These are phyloP conservation scores for Mellivora capensis DNA, from an alignment of 2,113 vertebrate genomes.

Conservation along the genomic window DNA sequence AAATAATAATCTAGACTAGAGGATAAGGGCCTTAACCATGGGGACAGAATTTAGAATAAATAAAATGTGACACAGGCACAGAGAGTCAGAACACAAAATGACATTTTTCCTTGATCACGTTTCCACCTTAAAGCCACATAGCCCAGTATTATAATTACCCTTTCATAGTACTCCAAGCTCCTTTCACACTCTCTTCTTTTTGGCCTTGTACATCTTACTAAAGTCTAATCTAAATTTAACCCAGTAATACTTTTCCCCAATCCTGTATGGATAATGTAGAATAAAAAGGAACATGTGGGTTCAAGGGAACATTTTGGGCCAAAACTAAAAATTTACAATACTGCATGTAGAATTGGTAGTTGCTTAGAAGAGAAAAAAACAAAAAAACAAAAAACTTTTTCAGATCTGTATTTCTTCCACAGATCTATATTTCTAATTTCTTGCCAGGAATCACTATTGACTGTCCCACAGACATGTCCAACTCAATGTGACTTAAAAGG, in stretches of 20 bases:
- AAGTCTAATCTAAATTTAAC: neutral
- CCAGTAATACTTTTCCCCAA: neutral
- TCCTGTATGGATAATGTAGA: neutral
- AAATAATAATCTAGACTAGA: neutral
- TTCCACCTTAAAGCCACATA: rapidly evolving
- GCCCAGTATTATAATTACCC: no score
- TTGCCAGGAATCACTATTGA: neutral
- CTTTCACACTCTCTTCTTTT: neutral
- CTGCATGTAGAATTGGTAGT: neutral
- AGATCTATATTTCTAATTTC: neutral
- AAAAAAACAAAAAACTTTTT: neutral
- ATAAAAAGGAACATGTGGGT: neutral
- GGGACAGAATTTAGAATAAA: no score
- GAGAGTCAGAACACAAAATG: neutral
- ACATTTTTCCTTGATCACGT: neutral
- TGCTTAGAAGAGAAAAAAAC: neutral
- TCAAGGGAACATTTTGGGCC: neutral
- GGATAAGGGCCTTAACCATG: no score
- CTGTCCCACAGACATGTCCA: neutral
- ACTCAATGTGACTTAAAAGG: neutral
- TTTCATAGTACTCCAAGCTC: rapidly evolving
- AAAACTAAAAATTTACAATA: neutral
- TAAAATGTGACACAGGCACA: rapidly evolving
- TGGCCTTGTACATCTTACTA: neutral
- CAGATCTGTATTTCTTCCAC: neutral